Percentiles rank a stretch among this genome's conserved stretches.
phyloP scores from a whole-genome alignment of 2,113 vertebrate genomes.

The Mesoclemmys tuberculata region DNA sequence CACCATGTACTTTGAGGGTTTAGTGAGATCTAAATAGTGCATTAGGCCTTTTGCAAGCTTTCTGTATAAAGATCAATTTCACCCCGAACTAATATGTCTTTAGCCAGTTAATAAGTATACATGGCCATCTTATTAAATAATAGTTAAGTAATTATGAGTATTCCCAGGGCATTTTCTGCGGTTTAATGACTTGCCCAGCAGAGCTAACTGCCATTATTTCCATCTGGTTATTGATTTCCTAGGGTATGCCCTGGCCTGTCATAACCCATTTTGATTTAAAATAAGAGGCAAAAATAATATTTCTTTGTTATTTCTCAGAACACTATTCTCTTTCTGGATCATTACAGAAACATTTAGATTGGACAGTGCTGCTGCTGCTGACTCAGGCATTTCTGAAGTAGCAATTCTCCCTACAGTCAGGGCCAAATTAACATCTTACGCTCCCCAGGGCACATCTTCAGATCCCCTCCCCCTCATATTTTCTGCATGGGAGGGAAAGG shows the following conservation, averaged over 20 bases:
- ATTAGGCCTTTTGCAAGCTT: constrained; percentile 20
- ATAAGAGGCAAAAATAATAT: not conserved
- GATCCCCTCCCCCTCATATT: too few species aligned
- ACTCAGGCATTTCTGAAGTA: not conserved
- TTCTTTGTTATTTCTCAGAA: not conserved
- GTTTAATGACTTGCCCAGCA: constrained; percentile 45
- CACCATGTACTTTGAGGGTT: not conserved
- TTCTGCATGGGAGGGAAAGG: too few species aligned
- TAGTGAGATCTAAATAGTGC: constrained; percentile 20
- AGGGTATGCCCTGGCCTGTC: not conserved
- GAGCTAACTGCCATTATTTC: constrained; percentile 37
- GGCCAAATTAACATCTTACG: too few species aligned
- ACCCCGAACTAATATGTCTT: not conserved
- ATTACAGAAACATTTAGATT: not conserved
- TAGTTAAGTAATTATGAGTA: constrained; percentile 60
- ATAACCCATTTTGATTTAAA: not conserved
- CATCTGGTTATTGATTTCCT: not conserved
- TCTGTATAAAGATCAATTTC: not conserved
- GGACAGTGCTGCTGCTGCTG: not conserved
- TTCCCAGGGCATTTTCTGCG: constrained; percentile 11
- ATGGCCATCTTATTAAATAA: constrained; percentile 44
- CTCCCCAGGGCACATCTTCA: too few species aligned
- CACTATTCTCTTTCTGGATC: not conserved
- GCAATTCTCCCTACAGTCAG: not conserved
- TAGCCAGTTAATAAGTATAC: constrained; percentile 43